Percentiles rank a stretch among this genome's conserved stretches.
These are phyloP conservation scores for Phoxinus dragarum DNA, from an alignment of 2,797 vertebrate species.

Conservation along the genomic window DNA sequence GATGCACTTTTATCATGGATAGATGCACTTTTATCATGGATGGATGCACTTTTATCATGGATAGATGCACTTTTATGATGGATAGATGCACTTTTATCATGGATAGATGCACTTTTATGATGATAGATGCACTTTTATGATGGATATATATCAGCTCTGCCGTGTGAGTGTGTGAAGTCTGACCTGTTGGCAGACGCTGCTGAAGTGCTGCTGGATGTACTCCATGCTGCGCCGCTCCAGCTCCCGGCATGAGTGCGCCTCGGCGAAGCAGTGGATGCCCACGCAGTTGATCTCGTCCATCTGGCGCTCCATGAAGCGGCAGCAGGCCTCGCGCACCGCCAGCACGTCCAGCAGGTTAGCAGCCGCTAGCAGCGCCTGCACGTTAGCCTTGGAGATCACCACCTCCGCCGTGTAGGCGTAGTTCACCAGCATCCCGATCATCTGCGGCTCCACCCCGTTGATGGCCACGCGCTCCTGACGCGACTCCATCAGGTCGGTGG, in stretches of 20 bases:
- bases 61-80: too few species aligned
- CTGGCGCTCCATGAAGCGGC: constrained; percentile 83
- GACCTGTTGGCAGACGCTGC: constrained; percentile 77
- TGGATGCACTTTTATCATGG: too few species aligned
- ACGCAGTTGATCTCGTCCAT: constrained; percentile 86
- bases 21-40: too few species aligned
- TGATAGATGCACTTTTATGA: too few species aligned
- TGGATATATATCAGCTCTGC: background rate
- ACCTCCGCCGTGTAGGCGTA: constrained; percentile 85
- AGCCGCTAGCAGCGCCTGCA: constrained; percentile 83
- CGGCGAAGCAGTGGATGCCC: constrained; percentile 85
- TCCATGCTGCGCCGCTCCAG: constrained; percentile 83
- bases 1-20: too few species aligned
- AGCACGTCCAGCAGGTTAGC: constrained; percentile 84
- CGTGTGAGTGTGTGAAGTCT: background rate
- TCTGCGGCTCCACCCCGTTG: constrained; percentile 84
- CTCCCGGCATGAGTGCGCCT: constrained; percentile 81
- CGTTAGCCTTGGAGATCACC: constrained; percentile 82
- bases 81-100: too few species aligned
- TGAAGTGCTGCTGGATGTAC: constrained; percentile 83
- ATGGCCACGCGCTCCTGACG: constrained; percentile 84
- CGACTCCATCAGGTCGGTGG: constrained; percentile 82
- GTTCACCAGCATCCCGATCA: constrained; percentile 83
- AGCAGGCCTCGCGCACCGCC: constrained; percentile 83
- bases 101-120: too few species aligned